Conservation (phyloP, 2,113 vertebrate species). For the Penelope pileata region DNA sequence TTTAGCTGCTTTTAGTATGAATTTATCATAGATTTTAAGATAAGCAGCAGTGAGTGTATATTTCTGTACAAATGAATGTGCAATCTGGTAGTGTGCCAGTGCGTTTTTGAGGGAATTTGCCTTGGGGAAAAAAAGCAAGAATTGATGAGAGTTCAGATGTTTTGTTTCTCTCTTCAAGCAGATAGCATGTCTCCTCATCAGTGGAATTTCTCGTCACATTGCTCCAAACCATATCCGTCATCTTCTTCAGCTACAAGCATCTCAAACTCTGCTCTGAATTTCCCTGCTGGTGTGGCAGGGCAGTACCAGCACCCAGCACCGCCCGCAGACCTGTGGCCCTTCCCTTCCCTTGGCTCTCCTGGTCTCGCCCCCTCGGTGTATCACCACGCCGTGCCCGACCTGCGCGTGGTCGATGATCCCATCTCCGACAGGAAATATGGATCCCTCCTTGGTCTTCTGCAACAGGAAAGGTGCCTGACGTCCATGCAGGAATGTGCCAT, state of each 20-base stretch:
- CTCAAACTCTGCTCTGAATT: slow-evolving; percentile 12
- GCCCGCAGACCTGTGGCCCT: slow-evolving; percentile 71
- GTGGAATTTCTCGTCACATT: slow-evolving; percentile 74
- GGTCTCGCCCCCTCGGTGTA: slow-evolving; percentile 22
- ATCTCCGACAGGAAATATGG: slow-evolving; percentile 78
- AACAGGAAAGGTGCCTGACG: slow-evolving; percentile 78
- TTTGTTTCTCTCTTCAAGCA: slow-evolving; percentile 51
- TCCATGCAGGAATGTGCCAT: slow-evolving; percentile 69
- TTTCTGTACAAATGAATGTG: not conserved
- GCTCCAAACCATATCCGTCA: slow-evolving; percentile 67
- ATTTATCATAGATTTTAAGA: not conserved
- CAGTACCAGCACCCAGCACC: slow-evolving; percentile 50
- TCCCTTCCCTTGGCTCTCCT: slow-evolving; percentile 36
- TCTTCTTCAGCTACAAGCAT: slow-evolving; percentile 20
- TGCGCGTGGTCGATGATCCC: slow-evolving; percentile 18
- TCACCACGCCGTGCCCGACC: slow-evolving; percentile 40
- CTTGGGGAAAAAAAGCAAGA: not conserved
- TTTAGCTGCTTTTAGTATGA: not conserved
- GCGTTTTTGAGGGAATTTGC: too few species aligned
- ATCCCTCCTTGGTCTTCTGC: slow-evolving; percentile 85
- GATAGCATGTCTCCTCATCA: slow-evolving; percentile 64
- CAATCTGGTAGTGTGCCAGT: not conserved
- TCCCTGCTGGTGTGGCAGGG: not conserved
- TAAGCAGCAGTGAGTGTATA: not conserved
- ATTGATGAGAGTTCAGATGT: not conserved